phyloP scores from a whole-genome alignment of 2,888 invertebrate genomes.

The Esperia sulphurella region DNA sequence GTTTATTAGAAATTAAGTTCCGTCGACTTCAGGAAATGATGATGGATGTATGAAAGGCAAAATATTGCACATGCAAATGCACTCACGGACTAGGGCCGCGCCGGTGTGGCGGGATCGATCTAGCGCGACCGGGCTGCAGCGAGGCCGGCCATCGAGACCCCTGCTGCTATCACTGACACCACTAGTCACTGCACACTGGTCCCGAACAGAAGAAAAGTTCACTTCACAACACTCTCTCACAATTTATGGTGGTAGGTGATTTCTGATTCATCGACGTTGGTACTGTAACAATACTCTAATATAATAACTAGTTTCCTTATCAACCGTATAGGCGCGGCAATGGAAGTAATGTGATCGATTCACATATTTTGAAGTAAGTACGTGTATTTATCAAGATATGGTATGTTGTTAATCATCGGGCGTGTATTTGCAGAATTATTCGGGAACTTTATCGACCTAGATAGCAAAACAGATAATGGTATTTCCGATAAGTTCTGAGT shows the following conservation, averaged over 20 bases:
- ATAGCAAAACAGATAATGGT: constrained; percentile 42
- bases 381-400: not conserved
- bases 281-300: too few relatives aligned
- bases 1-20: too few relatives aligned
- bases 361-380: not conserved
- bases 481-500: constrained; percentile 43
- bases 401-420: not conserved
- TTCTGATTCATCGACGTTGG: not conserved
- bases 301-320: not conserved
- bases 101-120: constrained; percentile 61
- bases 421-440: constrained; percentile 19
- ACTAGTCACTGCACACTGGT: constrained; percentile 37
- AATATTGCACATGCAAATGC: constrained; percentile 18
- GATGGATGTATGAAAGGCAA: too few relatives aligned
- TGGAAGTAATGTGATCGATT: not conserved
- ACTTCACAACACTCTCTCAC: not conserved
- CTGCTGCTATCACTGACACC: constrained; percentile 20
- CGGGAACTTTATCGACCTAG: constrained; percentile 50
- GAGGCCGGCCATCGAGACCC: constrained; percentile 43
- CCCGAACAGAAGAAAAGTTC: constrained; percentile 1
- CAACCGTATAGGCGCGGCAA: not conserved
- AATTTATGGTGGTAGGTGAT: not conserved
- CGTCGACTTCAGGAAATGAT: too few relatives aligned
- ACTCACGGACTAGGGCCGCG: constrained; percentile 52
- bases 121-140: constrained; percentile 47